A percentile compares a stretch with the other conserved stretches of the same genome.
These are phyloP conservation scores for Pogonocichla stellata DNA, from an alignment of 2,113 vertebrate genomes.

Conservation along the genomic window DNA sequence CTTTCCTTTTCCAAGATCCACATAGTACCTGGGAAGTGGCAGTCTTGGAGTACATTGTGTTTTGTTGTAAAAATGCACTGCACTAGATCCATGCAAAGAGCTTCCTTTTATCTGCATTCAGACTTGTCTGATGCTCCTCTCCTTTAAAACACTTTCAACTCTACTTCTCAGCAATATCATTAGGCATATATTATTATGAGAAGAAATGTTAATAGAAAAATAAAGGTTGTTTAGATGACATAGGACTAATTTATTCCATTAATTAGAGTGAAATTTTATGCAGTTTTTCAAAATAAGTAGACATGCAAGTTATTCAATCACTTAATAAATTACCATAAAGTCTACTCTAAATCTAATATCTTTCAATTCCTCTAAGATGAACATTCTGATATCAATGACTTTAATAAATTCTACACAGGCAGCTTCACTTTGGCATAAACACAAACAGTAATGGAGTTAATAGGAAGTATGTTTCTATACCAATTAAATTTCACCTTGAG, in stretches of 20 bases:
- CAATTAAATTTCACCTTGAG: slow-evolving; percentile 42
- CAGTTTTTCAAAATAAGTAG: slow-evolving; percentile 48
- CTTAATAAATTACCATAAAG: slow-evolving; percentile 42
- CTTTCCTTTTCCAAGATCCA: background rate
- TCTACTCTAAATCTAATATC: background rate
- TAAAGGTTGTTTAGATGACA: slow-evolving; percentile 3
- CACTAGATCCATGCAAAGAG: background rate
- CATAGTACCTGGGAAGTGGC: background rate
- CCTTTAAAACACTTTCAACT: background rate
- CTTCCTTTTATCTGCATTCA: background rate
- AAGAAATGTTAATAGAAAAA: slow-evolving; percentile 48
- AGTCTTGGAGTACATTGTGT: background rate
- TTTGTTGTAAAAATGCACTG: background rate
- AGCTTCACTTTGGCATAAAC: background rate
- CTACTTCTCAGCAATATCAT: background rate
- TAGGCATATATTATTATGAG: background rate
- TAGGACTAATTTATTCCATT: slow-evolving; percentile 31
- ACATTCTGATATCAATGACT: slow-evolving; percentile 4
- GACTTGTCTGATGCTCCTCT: background rate
- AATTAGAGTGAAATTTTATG: slow-evolving; percentile 35
- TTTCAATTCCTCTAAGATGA: slow-evolving; percentile 21
- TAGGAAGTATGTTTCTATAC: background rate
- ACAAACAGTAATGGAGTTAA: background rate
- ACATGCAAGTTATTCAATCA: slow-evolving; percentile 29
- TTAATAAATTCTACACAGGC: slow-evolving; percentile 11